A percentile compares a stretch with the other conserved stretches of the same genome.
Conservation (phyloP, 2,888 invertebrate species). For the Eurois occulta region DNA sequence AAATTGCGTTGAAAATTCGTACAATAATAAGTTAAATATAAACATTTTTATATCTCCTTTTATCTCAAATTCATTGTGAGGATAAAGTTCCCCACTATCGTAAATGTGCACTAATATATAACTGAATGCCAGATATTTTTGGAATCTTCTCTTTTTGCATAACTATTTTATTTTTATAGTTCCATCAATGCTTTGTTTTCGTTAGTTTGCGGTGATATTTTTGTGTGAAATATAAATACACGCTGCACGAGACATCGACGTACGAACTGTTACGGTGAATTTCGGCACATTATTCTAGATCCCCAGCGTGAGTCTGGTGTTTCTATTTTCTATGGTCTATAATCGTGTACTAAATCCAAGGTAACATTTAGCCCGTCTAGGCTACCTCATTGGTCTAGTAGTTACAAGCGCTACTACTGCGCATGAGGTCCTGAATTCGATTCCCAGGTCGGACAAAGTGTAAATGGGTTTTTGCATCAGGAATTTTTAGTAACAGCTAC, state of each 20-base stretch:
- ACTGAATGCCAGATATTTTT: slow-evolving; percentile 27
- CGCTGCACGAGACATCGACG: background rate
- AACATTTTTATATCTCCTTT: slow-evolving; percentile 32
- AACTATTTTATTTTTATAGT: slow-evolving; percentile 9
- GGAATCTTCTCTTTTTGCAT: slow-evolving; percentile 16
- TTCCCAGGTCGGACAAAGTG: too few species aligned
- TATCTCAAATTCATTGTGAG: slow-evolving; percentile 36
- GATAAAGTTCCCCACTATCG: slow-evolving; percentile 27
- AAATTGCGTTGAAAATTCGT: slow-evolving; percentile 25
- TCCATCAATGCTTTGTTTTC: slow-evolving; percentile 17
- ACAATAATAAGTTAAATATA: slow-evolving; percentile 8
- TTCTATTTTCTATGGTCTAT: background rate
- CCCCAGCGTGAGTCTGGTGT: background rate
- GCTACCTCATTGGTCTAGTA: too few species aligned
- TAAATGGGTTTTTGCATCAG: background rate
- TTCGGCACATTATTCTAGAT: background rate
- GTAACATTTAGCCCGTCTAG: too few species aligned
- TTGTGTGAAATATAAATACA: background rate
- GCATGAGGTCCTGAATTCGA: too few species aligned
- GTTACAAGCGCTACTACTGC: too few species aligned
- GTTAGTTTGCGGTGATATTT: slow-evolving; percentile 9
- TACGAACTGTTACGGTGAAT: background rate
- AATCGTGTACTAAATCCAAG: background rate
- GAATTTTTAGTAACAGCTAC: background rate
- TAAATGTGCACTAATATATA: slow-evolving; percentile 38